These are phyloP conservation scores for Sigmodon hispidus DNA, from an alignment of 2,113 vertebrate species.

Conservation along the genomic window DNA sequence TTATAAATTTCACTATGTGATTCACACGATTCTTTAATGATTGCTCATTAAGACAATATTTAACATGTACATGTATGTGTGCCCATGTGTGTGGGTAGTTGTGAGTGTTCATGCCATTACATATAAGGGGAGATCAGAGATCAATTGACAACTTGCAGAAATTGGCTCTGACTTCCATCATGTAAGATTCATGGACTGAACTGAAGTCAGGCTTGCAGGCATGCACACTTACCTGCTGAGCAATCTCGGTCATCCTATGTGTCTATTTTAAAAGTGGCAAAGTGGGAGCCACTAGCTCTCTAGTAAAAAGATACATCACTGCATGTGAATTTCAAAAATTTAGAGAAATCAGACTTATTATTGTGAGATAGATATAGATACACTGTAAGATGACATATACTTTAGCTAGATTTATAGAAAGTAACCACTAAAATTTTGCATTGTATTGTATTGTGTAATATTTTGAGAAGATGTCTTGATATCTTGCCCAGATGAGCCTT, in stretches of 20 bases:
- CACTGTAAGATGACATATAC: background rate
- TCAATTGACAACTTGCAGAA: too few relatives aligned
- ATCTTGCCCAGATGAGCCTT: background rate
- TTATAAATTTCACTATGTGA: background rate
- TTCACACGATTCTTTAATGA: background rate
- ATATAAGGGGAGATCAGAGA: too few relatives aligned
- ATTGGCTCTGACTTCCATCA: background rate
- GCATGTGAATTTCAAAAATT: constrained; percentile 31
- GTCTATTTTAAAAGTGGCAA: background rate
- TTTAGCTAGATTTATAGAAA: constrained; percentile 23
- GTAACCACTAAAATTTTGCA: background rate
- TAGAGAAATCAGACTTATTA: background rate
- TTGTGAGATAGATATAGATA: background rate
- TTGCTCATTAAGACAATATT: constrained; percentile 16
- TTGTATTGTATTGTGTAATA: background rate
- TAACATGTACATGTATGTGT: background rate
- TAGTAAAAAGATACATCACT: constrained; percentile 16
- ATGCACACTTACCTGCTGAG: background rate
- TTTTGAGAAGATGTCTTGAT: background rate
- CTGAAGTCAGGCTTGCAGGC: background rate
- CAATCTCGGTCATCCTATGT: background rate
- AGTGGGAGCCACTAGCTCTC: background rate
- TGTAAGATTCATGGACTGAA: background rate
- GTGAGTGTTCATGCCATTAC: background rate
- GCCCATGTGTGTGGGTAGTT: background rate